Evolutionary conservation across 2,888 invertebrate genomes (phyloP), one percentile per base, ranked within the genome.

Genomic region (Melieria omissa): DNA sequence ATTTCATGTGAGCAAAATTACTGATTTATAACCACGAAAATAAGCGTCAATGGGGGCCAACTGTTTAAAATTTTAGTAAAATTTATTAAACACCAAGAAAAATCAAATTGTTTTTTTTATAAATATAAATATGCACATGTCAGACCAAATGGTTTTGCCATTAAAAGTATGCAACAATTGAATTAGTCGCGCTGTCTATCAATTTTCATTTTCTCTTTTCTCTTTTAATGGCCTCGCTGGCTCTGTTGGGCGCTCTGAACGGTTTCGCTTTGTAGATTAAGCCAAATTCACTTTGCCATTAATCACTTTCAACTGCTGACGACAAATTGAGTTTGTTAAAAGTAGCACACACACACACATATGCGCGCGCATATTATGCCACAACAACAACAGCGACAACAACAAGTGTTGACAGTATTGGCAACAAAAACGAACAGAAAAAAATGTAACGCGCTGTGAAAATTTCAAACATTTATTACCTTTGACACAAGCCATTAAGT

Each of bases 401-500:
- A 29, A 29, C 29, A 29, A 29, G 29, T 29, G 29, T 29, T 29
- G 29, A 29, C 29, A 29, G 29, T 29, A 29, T 29, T 29, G 29
- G 29, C 2, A 29, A 29, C 29, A 29, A 29, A 16, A 16, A 41
- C 5, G 66, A 47, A 57, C 9, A 45, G 44, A 44, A 12, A 44
- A 12, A 29, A 63, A 52, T 29, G 1, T 12, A 63, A 63, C 12
- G 5, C 46, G 14, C 8, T 46, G 66, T n/a, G 46, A 45, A 29
- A 62, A 62, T 52, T 29, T 44, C 46, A 58, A 64, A 49, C 45
- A 70, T 70, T 70, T 65, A 70, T 70, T 70, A 65, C 49, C 65
- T 65, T 60, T 70, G 70, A 65, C 70, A 70, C 49, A 65, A 70
- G 61, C 70, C 60, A 70, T 70, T 70, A 70, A 70, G 58, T 65